phyloP scores from a whole-genome alignment of 2,888 invertebrate species.

The Conistra vaccinii region DNA sequence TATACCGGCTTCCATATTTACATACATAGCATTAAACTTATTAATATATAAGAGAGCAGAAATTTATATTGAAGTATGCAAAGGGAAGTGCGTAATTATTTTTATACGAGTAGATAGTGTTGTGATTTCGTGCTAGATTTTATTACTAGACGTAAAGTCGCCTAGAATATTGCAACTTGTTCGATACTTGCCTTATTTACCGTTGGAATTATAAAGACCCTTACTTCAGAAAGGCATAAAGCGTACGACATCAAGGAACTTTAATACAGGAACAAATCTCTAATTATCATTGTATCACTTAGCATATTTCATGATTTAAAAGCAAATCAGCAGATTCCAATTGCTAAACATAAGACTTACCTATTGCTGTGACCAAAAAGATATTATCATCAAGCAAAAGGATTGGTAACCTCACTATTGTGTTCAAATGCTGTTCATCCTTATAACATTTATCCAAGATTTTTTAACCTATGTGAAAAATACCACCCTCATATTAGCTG shows the following conservation, averaged over 20 bases:
- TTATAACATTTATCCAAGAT: no score
- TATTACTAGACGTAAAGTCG: constrained; percentile 17
- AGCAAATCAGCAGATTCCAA: neutral
- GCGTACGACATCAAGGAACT: neutral
- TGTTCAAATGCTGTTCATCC: no score
- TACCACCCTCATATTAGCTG: no score
- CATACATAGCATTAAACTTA: constrained; percentile 49
- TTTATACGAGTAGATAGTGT: neutral
- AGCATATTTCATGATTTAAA: neutral
- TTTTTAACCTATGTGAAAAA: no score
- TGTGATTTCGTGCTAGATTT: neutral
- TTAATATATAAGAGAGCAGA: constrained; percentile 51
- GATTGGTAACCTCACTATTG: neutral
- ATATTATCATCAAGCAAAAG: neutral
- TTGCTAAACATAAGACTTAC: neutral
- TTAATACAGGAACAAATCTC: neutral
- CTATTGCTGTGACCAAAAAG: neutral
- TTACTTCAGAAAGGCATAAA: neutral
- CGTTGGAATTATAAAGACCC: neutral
- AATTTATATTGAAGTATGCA: constrained; percentile 51
- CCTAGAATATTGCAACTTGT: neutral
- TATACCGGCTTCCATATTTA: constrained; percentile 34
- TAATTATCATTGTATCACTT: neutral
- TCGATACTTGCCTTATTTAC: neutral
- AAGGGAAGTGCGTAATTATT: constrained; percentile 35